phyloP scores from a whole-genome alignment of 2,797 vertebrate genomes.

The Anguilla obscura region DNA sequence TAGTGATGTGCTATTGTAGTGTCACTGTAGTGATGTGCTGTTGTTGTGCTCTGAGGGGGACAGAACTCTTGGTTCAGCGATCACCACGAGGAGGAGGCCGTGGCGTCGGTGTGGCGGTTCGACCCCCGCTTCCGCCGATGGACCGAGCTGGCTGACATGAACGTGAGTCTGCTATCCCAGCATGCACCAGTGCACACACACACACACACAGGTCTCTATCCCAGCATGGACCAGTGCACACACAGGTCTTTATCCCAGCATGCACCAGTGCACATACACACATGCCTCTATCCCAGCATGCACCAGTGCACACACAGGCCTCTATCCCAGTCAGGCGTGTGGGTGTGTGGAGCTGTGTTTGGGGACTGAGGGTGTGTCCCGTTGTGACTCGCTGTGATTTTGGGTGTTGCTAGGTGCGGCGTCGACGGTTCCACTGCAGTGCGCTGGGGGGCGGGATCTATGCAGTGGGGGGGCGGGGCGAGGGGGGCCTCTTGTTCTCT shows the following conservation, averaged over 20 bases:
- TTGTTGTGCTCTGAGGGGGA: conserved; percentile 30
- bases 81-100: conserved; percentile 38
- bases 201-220: too few relatives aligned
- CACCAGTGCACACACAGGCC: too few relatives aligned
- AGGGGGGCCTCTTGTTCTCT: conserved; percentile 34
- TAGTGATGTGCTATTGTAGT: not conserved
- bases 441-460: conserved; percentile 31
- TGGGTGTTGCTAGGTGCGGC: conserved; percentile 25
- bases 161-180: conserved; percentile 14
- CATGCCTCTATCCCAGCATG: too few relatives aligned
- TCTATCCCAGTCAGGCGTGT: too few relatives aligned
- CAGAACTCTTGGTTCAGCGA: conserved; percentile 40
- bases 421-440: conserved; percentile 40
- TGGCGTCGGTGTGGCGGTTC: conserved; percentile 31
- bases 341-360: too few relatives aligned
- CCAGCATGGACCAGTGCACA: too few relatives aligned
- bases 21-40: not conserved
- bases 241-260: too few relatives aligned
- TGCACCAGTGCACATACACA: too few relatives aligned
- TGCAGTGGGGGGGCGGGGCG: conserved; percentile 35
- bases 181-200: not conserved
- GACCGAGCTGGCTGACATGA: conserved; percentile 32
- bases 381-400: not conserved
- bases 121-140: conserved; percentile 36
- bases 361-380: not conserved